Percentiles rank a stretch among this genome's conserved stretches.
Conservation (phyloP, 1,140 invertebrate species). For the Battus philenor region DNA sequence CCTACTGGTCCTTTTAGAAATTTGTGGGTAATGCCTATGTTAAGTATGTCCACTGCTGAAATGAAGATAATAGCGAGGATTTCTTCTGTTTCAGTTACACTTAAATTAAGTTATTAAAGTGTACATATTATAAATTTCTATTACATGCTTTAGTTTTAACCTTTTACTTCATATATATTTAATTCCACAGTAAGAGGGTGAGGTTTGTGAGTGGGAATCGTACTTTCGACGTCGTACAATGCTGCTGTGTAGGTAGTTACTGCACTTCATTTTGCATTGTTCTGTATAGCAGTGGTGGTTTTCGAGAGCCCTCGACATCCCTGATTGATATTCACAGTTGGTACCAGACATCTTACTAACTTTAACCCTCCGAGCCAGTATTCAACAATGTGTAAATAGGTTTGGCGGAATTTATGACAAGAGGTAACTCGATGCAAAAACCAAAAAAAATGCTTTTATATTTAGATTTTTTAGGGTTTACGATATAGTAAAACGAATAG, state of each 20-base stretch:
- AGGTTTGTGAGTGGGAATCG: constrained; percentile 12
- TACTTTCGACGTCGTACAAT: constrained; percentile 25
- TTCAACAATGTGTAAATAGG: constrained; percentile 23
- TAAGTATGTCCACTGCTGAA: too few species aligned
- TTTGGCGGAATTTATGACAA: constrained; percentile 22
- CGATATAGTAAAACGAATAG: constrained; percentile 1
- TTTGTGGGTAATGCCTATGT: too few species aligned
- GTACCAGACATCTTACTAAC: constrained; percentile 36
- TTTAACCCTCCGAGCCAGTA: constrained; percentile 35
- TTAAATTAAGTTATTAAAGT: too few species aligned
- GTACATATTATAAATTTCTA: too few species aligned
- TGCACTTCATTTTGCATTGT: constrained; percentile 58
- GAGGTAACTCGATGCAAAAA: constrained; percentile 10
- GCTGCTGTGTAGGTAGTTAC: constrained; percentile 27
- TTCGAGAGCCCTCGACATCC: constrained; percentile 43
- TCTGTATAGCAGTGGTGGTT: constrained; percentile 42
- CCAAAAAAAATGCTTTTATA: too few species aligned
- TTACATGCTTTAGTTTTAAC: too few species aligned
- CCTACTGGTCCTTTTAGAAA: too few species aligned
- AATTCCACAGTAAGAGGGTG: constrained; percentile 10
- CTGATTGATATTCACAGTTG: constrained; percentile 55
- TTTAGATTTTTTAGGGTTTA: not conserved
- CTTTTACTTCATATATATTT: too few species aligned
- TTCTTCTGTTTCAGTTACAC: too few species aligned
- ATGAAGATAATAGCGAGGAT: too few species aligned